Evolutionary conservation across 2,888 invertebrate genomes (phyloP).

Genomic region (Lithosia quadra): DNA sequence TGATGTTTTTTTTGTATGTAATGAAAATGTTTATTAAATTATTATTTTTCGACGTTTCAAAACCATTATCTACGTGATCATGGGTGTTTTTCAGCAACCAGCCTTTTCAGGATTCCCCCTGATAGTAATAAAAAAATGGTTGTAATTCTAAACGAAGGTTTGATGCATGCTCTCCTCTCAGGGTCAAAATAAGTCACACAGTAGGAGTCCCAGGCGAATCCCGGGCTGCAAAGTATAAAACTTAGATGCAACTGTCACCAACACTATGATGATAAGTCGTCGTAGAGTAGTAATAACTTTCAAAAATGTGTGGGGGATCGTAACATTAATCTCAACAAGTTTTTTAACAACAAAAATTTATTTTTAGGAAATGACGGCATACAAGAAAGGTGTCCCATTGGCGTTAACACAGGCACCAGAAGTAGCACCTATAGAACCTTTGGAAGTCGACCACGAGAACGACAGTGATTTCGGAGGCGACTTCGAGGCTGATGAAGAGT

Average conservation of each 20-base stretch:
- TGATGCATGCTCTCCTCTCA: background rate
- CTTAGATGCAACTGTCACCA: background rate
- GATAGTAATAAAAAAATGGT: too few species aligned
- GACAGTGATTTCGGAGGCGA: slow-evolving; percentile 68
- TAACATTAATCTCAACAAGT: background rate
- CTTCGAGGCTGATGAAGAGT: slow-evolving; percentile 89
- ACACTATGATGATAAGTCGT: background rate
- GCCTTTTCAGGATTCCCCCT: too few species aligned
- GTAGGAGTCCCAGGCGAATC: background rate
- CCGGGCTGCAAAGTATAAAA: background rate
- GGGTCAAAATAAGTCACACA: background rate
- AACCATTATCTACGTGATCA: too few species aligned
- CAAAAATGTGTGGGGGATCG: background rate
- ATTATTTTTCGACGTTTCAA: too few species aligned
- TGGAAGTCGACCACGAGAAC: slow-evolving; percentile 85
- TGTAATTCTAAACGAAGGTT: too few species aligned
- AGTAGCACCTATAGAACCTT: slow-evolving; percentile 32
- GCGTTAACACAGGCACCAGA: slow-evolving; percentile 68
- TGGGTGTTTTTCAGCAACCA: too few species aligned
- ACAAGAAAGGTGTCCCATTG: slow-evolving; percentile 90
- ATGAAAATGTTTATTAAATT: background rate
- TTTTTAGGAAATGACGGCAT: slow-evolving; percentile 94
- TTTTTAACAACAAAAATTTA: background rate
- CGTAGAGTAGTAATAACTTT: too few species aligned
- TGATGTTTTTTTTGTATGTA: background rate